A percentile compares a stretch with the other conserved stretches of the same genome.
phyloP scores from a whole-genome alignment of 2,797 vertebrate genomes.

The Amphiprion clarkii region DNA sequence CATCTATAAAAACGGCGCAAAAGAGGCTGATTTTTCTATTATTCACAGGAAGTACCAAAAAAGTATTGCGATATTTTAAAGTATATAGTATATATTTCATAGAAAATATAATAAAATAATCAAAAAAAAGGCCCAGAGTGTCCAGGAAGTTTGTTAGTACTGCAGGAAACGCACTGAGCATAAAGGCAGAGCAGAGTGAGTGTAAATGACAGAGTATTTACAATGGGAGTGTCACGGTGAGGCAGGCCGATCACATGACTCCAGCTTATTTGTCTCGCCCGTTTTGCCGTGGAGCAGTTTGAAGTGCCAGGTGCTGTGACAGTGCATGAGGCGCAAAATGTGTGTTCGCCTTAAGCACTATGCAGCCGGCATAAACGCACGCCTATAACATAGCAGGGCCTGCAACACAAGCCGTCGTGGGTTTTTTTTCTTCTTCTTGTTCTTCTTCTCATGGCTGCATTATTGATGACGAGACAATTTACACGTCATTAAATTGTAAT shows the following conservation, averaged over 20 bases:
- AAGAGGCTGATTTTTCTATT: slow-evolving; percentile 52
- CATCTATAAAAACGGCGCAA: slow-evolving; percentile 41
- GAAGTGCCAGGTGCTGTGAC: slow-evolving; percentile 56
- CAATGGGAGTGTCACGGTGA: slow-evolving; percentile 78
- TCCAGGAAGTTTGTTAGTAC: slow-evolving; percentile 56
- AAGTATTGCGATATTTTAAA: slow-evolving; percentile 38
- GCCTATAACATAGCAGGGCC: slow-evolving; percentile 14
- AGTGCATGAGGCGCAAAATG: slow-evolving; percentile 43
- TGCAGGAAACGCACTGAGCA: slow-evolving; percentile 44
- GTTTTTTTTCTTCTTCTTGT: slow-evolving; percentile 21
- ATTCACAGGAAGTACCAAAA: slow-evolving; percentile 74
- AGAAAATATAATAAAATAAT: slow-evolving; percentile 24
- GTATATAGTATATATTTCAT: slow-evolving; percentile 18
- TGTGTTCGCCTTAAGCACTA: slow-evolving; percentile 26
- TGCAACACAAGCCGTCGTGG: slow-evolving; percentile 60
- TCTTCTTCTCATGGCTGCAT: slow-evolving; percentile 58
- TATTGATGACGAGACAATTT: slow-evolving; percentile 70
- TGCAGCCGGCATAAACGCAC: neutral
- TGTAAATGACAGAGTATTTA: slow-evolving; percentile 72
- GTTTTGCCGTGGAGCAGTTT: slow-evolving; percentile 50
- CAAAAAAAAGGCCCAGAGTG: slow-evolving; percentile 46
- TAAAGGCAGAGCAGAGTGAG: slow-evolving; percentile 48
- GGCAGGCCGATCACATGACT: slow-evolving; percentile 69
- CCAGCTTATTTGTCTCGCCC: slow-evolving; percentile 64
- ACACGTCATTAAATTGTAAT: slow-evolving; percentile 72